phyloP scores from a whole-genome alignment of 2,113 vertebrate genomes.

The Protobothrops mucrosquamatus region DNA sequence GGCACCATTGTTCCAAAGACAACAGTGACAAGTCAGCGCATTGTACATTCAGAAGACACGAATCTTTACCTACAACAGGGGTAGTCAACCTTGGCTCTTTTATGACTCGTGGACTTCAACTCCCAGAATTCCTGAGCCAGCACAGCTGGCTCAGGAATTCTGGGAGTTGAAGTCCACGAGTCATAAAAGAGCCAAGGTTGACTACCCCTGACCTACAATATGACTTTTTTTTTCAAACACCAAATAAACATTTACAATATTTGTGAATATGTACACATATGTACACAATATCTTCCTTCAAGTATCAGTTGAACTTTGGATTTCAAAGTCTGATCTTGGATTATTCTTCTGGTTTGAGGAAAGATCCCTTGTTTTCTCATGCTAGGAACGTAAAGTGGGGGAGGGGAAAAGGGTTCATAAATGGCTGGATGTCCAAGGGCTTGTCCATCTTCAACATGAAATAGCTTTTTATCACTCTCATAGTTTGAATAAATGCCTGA shows the following conservation, averaged over 20 bases:
- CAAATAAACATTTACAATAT: background rate
- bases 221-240: background rate
- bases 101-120: too few relatives aligned
- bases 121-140: too few relatives aligned
- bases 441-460: background rate
- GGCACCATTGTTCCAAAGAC: background rate
- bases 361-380: background rate
- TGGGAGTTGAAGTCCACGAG: too few relatives aligned
- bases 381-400: background rate
- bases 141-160: too few relatives aligned
- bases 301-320: background rate
- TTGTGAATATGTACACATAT: background rate
- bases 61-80: background rate
- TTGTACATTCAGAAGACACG: background rate
- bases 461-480: background rate
- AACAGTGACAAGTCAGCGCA: background rate
- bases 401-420: background rate
- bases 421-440: background rate
- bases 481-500: background rate
- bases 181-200: too few relatives aligned
- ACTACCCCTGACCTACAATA: background rate
- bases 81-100: too few relatives aligned
- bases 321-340: background rate
- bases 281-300: background rate
- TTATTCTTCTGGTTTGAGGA: background rate